Evolutionary conservation across 2,888 invertebrate species (phyloP).

Genomic region (Cryptophagus acutangulus): DNA sequence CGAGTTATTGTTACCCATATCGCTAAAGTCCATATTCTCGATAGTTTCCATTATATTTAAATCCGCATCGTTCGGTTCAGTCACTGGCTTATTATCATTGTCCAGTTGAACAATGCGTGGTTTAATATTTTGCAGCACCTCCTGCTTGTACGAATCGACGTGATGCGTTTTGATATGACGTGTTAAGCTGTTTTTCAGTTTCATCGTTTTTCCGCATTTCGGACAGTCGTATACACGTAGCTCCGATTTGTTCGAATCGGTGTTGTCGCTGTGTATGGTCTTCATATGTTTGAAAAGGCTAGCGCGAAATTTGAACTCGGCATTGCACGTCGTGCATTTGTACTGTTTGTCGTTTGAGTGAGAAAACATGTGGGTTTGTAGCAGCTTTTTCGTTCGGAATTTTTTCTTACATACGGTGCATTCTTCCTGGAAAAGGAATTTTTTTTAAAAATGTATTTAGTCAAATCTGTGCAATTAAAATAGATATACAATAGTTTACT

Average conservation of each 20-base stretch:
- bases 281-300: conserved; percentile 30
- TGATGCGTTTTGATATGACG: conserved; percentile 41
- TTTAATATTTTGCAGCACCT: not conserved
- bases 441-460: too few species aligned
- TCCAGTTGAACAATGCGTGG: conserved; percentile 16
- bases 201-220: conserved; percentile 39
- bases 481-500: too few species aligned
- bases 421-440: conserved; percentile 18
- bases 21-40: conserved; percentile 35
- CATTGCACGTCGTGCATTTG: conserved; percentile 32
- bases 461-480: too few species aligned
- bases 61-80: conserved; percentile 20
- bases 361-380: conserved; percentile 27
- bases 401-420: conserved; percentile 31
- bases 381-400: conserved; percentile 24
- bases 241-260: conserved; percentile 7
- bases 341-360: conserved; percentile 27
- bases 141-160: conserved; percentile 21
- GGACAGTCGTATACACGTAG: conserved; percentile 31
- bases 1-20: conserved; percentile 22
- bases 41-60: conserved; percentile 27
- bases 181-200: conserved; percentile 39
- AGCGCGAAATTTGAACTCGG: conserved; percentile 21
- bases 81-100: conserved; percentile 19
- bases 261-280: conserved; percentile 16